phyloP scores from a whole-genome alignment of 2,113 vertebrate genomes.

The Pterocles gutturalis region DNA sequence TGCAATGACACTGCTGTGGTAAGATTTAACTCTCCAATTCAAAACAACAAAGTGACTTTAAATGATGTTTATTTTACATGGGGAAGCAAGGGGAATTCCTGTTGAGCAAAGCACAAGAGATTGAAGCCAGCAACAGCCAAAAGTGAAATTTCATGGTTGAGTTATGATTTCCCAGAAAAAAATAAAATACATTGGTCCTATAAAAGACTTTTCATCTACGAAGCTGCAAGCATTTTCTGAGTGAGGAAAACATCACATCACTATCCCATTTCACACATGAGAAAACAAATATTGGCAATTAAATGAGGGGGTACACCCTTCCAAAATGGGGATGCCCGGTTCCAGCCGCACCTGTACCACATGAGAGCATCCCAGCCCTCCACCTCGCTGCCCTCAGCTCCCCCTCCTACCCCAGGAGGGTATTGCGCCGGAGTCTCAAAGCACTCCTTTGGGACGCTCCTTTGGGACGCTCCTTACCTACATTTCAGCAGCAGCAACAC shows the following conservation, averaged over 20 bases:
- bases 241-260: not conserved
- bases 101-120: not conserved
- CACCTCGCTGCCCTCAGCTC: not conserved
- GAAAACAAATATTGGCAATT: not conserved
- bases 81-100: not conserved
- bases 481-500: not conserved
- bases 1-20: not conserved
- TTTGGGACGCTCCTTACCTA: too few relatives aligned
- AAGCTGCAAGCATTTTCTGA: not conserved
- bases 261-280: not conserved
- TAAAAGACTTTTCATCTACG: not conserved
- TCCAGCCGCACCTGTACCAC: not conserved
- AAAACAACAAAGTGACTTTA: not conserved
- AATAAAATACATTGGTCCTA: not conserved
- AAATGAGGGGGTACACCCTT: not conserved
- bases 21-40: not conserved
- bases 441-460: too few relatives aligned
- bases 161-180: not conserved
- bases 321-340: fast-evolving
- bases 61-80: not conserved
- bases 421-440: fast-evolving
- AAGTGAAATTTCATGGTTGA: not conserved
- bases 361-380: fast-evolving
- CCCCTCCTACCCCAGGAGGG: fast-evolving
- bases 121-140: not conserved